Evolutionary conservation across 2,113 vertebrate genomes (phyloP), one percentile per base, ranked within the genome.

Genomic region (Megalops atlanticus): DNA sequence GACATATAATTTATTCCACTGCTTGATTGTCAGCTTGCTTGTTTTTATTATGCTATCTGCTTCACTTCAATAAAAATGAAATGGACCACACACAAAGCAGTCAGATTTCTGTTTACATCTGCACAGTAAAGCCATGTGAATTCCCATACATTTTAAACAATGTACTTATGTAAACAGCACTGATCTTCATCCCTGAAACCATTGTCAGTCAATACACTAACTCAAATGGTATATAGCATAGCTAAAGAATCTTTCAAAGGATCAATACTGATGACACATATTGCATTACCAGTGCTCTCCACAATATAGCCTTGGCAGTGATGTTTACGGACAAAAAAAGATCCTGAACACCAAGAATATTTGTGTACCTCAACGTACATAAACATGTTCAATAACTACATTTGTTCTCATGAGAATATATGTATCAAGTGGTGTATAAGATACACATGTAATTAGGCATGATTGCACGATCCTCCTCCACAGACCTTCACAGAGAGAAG

Each of bases 171-270:
- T 15, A 58, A n/a, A n/a, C n/a, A n/a, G n/a, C n/a, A n/a, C n/a
- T n/a, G n/a, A n/a, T n/a, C n/a, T n/a, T n/a, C n/a, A n/a, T n/a
- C n/a, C n/a, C n/a, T 64, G n/a, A 54, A 54, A 31, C 31, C 58
- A 1, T 31, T 2, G 24, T 5, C 24, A 49, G 47, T 49, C 47
- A 64, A 27, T 8, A 64, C 58, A 64, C 11, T 31, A 64, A 10
- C 31, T 10, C 4, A 31, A 64, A 24, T 31, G 4, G 24, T 8
- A 64, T 31, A 31, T n/a, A 64, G n/a, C n/a, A n/a, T n/a, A n/a
- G n/a, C 31, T 64, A n/a, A 8, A 76, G 73, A 85, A 74, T 49
- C 68, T 86, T 82, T 82, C 52, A 68, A 43, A 39, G 39, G 38
- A 82, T 82, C 83, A 70, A 21, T 52, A 27, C 64, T 36, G 40